Evolutionary conservation across 2,888 invertebrate species (phyloP), one percentile per base, ranked within the genome.

Genomic region (Agrenia bidenticulata): DNA sequence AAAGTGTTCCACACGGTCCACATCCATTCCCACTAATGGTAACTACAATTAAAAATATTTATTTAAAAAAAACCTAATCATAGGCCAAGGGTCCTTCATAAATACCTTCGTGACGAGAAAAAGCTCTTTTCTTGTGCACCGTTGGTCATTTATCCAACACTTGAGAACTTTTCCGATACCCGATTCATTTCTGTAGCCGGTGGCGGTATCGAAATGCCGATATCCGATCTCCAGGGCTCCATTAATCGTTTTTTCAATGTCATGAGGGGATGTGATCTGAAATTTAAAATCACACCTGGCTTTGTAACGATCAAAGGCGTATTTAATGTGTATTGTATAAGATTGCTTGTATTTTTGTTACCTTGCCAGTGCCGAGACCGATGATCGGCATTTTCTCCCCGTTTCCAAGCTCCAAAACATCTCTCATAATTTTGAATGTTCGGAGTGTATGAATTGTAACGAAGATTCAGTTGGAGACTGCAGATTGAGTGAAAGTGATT

Each of bases 101-200:
- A n/a, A n/a, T n/a, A 92, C 83, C 81, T 94, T 94, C 13, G 92
- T 90, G 15, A 89, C 88, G 53, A 94, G 83, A 78, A 90, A 94
- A 0, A 94, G 80, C 57, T 94, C 90, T 74, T 89, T 88, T 73
- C 93, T 85, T 2, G 26, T 4, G 7, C 9, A 4, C 76, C 83
- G 87, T 0, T 86, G 77, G 7, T 21, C 83, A 53, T 85, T 84
- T 39, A 92, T 80, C 88, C 89, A 89, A 66, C 85, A 84, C 69
- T 85, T 85, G 0, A 93, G 81, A 1, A 88, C 88, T 49, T 85
- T 84, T 1, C 92, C 92, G 73, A 93, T 85, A 0, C 85, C 84
- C 2, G 84, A 82, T 78, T 93, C 92, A 77, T 92, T 92, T 73
- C 86, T 83, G 77, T 93, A 93, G 5, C 85, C 88, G 2, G 86